phyloP scores from a whole-genome alignment of 2,888 invertebrate genomes.

The Thyatira batis region DNA sequence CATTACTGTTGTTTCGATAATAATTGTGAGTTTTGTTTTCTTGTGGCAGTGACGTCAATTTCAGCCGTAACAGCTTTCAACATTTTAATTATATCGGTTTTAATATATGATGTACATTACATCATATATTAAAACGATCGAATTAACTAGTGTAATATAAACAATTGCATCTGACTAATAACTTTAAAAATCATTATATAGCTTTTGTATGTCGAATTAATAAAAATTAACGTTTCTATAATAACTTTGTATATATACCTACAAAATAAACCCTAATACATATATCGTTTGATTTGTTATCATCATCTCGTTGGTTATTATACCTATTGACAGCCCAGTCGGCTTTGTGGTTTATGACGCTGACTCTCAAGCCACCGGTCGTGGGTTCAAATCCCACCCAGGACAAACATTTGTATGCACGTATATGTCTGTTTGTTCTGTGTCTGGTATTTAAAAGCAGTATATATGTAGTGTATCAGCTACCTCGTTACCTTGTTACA shows the following conservation, averaged over 20 bases:
- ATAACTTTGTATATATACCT: background rate
- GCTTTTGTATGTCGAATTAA: background rate
- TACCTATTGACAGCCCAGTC: too few species aligned
- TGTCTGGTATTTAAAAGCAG: too few species aligned
- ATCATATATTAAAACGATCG: too few species aligned
- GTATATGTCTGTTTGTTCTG: too few species aligned
- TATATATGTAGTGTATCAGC: too few species aligned
- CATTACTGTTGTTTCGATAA: conserved; percentile 7
- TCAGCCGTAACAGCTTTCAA: background rate
- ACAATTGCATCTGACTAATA: background rate
- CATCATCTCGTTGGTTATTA: background rate
- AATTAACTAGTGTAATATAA: background rate
- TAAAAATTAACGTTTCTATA: background rate
- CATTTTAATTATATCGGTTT: background rate
- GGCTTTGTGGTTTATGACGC: too few species aligned
- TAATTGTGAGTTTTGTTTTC: background rate
- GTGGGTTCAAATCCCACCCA: too few species aligned
- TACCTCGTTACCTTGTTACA: too few species aligned
- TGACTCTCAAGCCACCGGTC: too few species aligned
- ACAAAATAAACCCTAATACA: background rate
- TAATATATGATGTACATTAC: too few species aligned
- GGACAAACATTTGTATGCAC: too few species aligned
- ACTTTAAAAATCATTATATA: background rate
- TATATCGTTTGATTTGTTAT: too few species aligned
- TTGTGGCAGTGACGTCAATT: background rate